Conservation (phyloP, 53 echinoderm and acorn worm species). For the Henricia sp. region DNA sequence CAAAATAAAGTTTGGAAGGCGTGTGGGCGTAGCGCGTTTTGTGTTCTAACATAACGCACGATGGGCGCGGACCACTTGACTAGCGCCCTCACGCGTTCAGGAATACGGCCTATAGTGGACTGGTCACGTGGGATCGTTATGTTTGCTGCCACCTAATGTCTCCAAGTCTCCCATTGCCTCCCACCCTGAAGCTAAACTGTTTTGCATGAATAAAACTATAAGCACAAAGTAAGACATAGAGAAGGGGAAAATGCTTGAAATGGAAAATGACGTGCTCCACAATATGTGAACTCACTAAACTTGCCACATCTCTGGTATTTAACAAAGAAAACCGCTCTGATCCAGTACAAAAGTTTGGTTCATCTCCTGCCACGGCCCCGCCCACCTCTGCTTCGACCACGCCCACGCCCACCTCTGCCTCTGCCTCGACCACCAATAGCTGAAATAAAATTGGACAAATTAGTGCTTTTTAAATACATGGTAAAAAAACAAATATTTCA, state of each 20-base stretch:
- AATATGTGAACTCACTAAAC: conserved; percentile 15
- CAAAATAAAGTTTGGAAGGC: too few species aligned
- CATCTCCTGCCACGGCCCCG: conserved; percentile 79
- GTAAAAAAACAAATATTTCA: too few species aligned
- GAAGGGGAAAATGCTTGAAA: background rate
- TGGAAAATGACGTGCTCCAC: background rate
- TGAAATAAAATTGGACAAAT: conserved; percentile 45
- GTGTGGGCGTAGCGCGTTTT: too few species aligned
- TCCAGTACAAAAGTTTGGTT: conserved; percentile 19
- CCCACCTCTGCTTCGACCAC: conserved; percentile 81
- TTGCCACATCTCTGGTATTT: conserved; percentile 21
- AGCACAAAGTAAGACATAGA: background rate
- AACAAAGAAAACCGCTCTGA: conserved; percentile 1
- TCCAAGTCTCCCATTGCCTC: too few species aligned
- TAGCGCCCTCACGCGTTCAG: too few species aligned
- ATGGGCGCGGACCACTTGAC: too few species aligned
- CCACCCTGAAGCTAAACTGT: too few species aligned
- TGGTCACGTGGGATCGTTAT: too few species aligned
- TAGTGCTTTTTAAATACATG: too few species aligned
- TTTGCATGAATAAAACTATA: background rate
- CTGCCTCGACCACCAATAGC: conserved; percentile 84
- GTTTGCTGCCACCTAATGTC: too few species aligned
- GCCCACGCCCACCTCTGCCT: conserved; percentile 79
- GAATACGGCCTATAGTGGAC: too few species aligned
- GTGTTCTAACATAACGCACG: too few species aligned